phyloP scores from a whole-genome alignment of 2,797 vertebrate species.

The Pseudocheirus occidentalis region DNA sequence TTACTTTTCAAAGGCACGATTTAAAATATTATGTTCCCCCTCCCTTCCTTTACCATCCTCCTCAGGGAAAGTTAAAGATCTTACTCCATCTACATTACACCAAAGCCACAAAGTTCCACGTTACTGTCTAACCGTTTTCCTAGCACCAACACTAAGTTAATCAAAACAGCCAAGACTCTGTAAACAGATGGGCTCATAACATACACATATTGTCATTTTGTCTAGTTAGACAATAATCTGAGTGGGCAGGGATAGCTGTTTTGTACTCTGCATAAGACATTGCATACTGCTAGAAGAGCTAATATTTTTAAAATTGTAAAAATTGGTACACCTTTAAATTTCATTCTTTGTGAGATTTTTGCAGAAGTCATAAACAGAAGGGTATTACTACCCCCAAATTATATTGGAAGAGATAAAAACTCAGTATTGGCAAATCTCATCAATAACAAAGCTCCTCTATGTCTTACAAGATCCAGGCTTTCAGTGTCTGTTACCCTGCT shows the following conservation, averaged over 20 bases:
- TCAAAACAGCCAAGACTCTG: constrained; percentile 64
- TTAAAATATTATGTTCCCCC: neutral
- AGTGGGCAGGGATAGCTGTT: neutral
- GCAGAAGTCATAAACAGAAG: constrained; percentile 7
- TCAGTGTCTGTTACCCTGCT: constrained; percentile 15
- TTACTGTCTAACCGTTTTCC: constrained; percentile 24
- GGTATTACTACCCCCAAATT: neutral
- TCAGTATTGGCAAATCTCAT: constrained; percentile 42
- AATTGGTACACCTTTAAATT: neutral
- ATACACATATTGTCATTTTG: neutral
- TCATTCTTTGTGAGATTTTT: neutral
- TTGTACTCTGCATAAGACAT: neutral
- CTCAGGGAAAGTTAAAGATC: neutral
- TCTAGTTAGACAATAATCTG: constrained; percentile 2
- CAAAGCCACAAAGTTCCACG: constrained; percentile 41
- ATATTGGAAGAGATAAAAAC: constrained; percentile 11
- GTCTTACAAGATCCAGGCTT: neutral
- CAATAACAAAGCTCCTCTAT: constrained; percentile 25
- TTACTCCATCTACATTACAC: constrained; percentile 10
- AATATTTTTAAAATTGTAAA: constrained; percentile 42
- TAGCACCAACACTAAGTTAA: constrained; percentile 59
- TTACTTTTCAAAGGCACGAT: constrained; percentile 9
- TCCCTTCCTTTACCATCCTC: constrained; percentile 6
- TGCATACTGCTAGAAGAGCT: neutral
- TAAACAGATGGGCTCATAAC: constrained; percentile 59